A percentile compares a stretch with the other conserved stretches of the same genome.
phyloP scores from a whole-genome alignment of 1,140 invertebrate genomes.

The Varroa destructor region DNA sequence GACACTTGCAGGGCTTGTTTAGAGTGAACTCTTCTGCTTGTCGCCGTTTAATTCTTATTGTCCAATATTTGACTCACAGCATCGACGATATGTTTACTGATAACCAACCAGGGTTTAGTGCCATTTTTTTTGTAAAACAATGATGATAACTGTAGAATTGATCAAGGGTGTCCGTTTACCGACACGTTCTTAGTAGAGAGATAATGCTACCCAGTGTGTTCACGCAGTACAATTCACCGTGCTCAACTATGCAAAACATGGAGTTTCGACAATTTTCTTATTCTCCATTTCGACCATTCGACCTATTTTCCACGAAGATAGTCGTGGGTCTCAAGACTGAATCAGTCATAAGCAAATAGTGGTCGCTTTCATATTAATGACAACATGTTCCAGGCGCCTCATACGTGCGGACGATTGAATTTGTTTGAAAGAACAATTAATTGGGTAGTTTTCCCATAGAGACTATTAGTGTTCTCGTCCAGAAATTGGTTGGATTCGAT shows the following conservation, averaged over 20 bases:
- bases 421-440: neutral
- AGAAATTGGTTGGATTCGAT: slow-evolving; percentile 44
- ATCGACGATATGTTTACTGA: no score
- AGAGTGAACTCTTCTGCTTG: no score
- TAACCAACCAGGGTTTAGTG: no score
- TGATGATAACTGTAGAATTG: no score
- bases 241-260: neutral
- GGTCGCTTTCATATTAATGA: neutral
- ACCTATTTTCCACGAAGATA: neutral
- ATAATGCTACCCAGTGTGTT: no score
- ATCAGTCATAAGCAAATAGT: neutral
- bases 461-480: slow-evolving; percentile 39
- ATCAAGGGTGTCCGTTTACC: no score
- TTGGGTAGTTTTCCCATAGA: neutral
- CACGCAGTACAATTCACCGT: slow-evolving; percentile 41
- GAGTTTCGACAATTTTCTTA: neutral
- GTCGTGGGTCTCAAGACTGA: slow-evolving; percentile 5
- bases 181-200: no score
- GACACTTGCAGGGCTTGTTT: no score
- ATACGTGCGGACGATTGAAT: slow-evolving; percentile 29
- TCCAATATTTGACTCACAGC: no score
- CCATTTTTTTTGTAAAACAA: no score
- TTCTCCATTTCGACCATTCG: neutral
- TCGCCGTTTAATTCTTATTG: no score
- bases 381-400: neutral